Percentiles rank a stretch among this genome's conserved stretches.
Conservation (phyloP, 2,888 invertebrate genomes). For the Perdita meconis region DNA sequence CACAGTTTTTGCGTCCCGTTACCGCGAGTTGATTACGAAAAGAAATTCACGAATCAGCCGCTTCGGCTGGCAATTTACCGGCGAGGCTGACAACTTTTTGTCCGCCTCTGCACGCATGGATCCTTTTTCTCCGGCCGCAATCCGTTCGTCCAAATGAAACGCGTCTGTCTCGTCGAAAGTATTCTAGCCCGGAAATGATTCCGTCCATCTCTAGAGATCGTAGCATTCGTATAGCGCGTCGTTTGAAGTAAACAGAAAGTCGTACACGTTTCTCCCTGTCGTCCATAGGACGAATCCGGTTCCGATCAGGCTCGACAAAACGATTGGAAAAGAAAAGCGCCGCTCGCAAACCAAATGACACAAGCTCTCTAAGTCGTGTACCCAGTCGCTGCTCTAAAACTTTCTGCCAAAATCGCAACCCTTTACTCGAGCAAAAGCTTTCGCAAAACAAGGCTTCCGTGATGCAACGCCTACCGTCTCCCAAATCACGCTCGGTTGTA, state of each 20-base stretch:
- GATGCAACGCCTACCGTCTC: background rate
- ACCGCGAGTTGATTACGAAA: background rate
- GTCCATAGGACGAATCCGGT: background rate
- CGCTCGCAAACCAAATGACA: slow-evolving; percentile 37
- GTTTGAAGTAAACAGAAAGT: background rate
- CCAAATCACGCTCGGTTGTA: background rate
- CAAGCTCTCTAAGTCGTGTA: slow-evolving; percentile 16
- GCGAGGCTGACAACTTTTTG: background rate
- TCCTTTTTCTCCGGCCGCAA: background rate
- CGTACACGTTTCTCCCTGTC: background rate
- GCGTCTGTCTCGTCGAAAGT: too few relatives aligned
- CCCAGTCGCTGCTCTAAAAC: slow-evolving; percentile 16
- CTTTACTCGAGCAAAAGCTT: slow-evolving; percentile 36
- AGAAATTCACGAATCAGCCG: background rate
- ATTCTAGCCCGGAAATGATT: too few relatives aligned
- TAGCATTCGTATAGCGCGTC: too few relatives aligned
- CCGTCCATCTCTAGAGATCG: too few relatives aligned
- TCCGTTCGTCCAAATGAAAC: background rate
- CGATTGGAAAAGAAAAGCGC: slow-evolving; percentile 17
- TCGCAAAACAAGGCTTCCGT: background rate
- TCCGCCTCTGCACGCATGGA: background rate
- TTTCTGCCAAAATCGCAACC: slow-evolving; percentile 30
- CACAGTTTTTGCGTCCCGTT: background rate
- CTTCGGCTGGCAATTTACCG: background rate
- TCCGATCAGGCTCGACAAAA: slow-evolving; percentile 6